Evolutionary conservation across 2,797 vertebrate genomes (phyloP), one percentile per base, ranked within the genome.

Genomic region (Moxostoma hubbsi): DNA sequence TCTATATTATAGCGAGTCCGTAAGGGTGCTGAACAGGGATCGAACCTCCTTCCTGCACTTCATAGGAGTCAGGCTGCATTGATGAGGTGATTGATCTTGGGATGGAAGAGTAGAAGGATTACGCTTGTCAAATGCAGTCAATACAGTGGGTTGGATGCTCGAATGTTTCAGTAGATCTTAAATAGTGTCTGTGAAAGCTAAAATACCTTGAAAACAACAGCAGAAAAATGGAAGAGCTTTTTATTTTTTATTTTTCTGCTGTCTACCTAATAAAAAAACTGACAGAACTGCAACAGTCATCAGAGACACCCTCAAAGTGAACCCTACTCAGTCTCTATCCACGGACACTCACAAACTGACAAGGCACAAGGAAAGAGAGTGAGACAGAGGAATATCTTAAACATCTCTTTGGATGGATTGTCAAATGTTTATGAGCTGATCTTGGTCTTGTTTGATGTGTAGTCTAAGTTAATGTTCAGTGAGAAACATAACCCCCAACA

Each of bases 11-110:
- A 95, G 92, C 88, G 92, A 94, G 94, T 92, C 92, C 88, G 91
- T 88, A 89, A 93, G 90, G 91, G 95, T 93, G 89, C 91, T 92
- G 88, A 91, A 74, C 89, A 89, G 93, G 94, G 92, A 92, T 85
- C 91, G 93, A 94, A 95, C 93, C 92, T 93, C 92, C 94, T 91
- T 94, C 95, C 92, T 95, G 93, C 92, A 95, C 92, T 94, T 94
- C 94, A 94, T 93, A 94, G 93, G 84, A 85, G 94, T 94, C 94
- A 93, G 89, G 84, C 92, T 92, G 92, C 93, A 94, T 92, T 96
- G 94, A 95, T 95, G 94, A 91, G 86, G 91, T 94, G 95, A 97
- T 95, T 96, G 96, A 97, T 96, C 92, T 89, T 88, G 90, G 94
- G 94, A 94, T 95, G 94, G 91, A 90, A 95, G 94, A 96, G 95